Conservation (phyloP, 23 tunicate genomes). For the Corella eumyota region DNA sequence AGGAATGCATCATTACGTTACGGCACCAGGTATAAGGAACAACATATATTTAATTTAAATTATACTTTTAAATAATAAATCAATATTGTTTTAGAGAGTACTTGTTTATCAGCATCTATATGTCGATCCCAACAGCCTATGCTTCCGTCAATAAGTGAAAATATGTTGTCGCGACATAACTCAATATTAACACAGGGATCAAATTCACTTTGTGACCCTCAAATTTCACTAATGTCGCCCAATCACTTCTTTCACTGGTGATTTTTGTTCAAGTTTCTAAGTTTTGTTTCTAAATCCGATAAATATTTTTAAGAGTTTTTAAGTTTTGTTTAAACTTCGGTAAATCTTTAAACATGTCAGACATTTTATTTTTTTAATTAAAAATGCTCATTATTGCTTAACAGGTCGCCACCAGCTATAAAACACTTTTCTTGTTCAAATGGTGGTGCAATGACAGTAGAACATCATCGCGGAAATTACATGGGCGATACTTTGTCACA, state of each 20-base stretch:
- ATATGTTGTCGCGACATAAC: slow-evolving; percentile 50
- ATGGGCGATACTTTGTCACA: slow-evolving; percentile 51
- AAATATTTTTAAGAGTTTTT: too few species aligned
- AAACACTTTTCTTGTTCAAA: slow-evolving; percentile 43
- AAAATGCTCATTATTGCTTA: background rate
- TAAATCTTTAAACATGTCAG: background rate
- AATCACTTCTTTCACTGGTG: slow-evolving; percentile 71
- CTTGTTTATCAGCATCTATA: slow-evolving; percentile 29
- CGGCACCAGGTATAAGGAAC: slow-evolving; percentile 26
- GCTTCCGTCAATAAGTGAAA: slow-evolving; percentile 55
- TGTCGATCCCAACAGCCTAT: slow-evolving; percentile 54
- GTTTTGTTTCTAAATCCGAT: background rate
- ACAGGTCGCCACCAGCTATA: slow-evolving; percentile 54
- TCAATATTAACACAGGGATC: slow-evolving; percentile 25
- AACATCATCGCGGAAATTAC: slow-evolving; percentile 21
- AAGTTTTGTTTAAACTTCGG: too few species aligned
- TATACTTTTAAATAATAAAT: background rate
- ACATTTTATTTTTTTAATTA: background rate
- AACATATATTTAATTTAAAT: background rate
- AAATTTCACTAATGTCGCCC: slow-evolving; percentile 50
- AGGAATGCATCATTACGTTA: slow-evolving; percentile 56
- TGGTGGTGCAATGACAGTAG: slow-evolving; percentile 22
- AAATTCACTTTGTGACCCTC: slow-evolving; percentile 40
- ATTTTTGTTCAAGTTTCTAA: background rate
- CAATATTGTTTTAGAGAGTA: background rate